phyloP scores from a whole-genome alignment of 2,113 vertebrate species.

The Bufo bufo region DNA sequence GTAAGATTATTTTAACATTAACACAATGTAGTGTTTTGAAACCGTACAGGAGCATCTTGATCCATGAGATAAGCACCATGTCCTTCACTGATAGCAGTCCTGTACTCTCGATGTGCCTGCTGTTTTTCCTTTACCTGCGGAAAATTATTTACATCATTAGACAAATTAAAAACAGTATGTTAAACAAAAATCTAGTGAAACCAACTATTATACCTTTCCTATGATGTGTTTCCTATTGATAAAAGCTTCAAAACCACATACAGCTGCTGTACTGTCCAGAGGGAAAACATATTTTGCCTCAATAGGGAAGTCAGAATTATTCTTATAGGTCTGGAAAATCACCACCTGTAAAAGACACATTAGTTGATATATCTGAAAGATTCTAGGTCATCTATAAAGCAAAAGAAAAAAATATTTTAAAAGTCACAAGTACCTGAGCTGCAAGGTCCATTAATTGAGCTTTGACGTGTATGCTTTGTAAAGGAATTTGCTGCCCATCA shows the following conservation, averaged over 20 bases:
- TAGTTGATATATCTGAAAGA: background rate
- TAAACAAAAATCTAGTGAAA: background rate
- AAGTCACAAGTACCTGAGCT: conserved; percentile 72
- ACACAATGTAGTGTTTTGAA: background rate
- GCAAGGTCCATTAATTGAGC: conserved; percentile 81
- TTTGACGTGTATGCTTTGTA: conserved; percentile 78
- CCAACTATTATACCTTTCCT: conserved; percentile 76
- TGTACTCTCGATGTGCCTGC: conserved; percentile 78
- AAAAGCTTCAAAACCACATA: conserved; percentile 91
- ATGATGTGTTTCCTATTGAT: conserved; percentile 86
- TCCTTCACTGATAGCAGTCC: conserved; percentile 75
- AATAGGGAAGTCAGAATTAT: conserved; percentile 74
- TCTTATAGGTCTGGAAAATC: conserved; percentile 87
- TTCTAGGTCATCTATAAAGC: background rate
- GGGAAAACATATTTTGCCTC: conserved; percentile 91
- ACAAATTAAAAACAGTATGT: background rate
- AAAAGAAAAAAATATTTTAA: background rate
- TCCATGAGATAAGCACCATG: conserved; percentile 89
- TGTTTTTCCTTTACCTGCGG: conserved; percentile 86
- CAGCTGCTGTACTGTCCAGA: conserved; percentile 82
- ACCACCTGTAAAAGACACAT: conserved; percentile 70
- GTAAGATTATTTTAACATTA: background rate
- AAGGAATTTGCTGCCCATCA: conserved; percentile 74
- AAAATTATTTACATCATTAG: conserved; percentile 49
- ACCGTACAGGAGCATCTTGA: conserved; percentile 80